Evolutionary conservation across 2,113 vertebrate genomes (phyloP), one percentile per base, ranked within the genome.

Genomic region (Phoxinus phoxinus): DNA sequence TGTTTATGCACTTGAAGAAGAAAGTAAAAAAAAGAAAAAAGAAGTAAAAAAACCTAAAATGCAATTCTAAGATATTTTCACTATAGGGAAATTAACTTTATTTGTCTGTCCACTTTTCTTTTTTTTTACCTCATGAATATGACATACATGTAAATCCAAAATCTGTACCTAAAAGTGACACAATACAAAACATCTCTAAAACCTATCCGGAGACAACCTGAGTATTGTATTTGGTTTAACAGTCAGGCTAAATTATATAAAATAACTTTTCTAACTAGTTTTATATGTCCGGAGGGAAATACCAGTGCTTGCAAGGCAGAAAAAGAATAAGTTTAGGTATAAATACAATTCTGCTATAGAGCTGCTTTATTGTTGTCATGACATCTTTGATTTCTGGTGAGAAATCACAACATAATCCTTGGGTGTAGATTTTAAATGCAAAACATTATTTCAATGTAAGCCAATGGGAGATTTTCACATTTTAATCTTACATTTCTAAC

Each of bases 141-240:
- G 6, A 85, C 63, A 58, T 61, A 30, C 30, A 86, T 37, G 6
- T 27, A 58, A 25, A n/a, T 83, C 65, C 30, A 25, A 78, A 87
- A 84, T 69, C 1, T 41, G 21, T n/a, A 73, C 6, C 30, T 25
- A 69, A 85, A 87, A 89, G 81, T 84, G 67, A 72, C 41, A 41
- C 63, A 53, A 84, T 27, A 59, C 30, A 84, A 76, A 84, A 74
- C 23, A 25, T 37, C 30, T 71, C 35, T 15, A 81, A 86, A 58
- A 78, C 8, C 5, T 23, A 10, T n/a, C 23, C 7, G 37, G 37
- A 44, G 46, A 74, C 65, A 75, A 72, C 86, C 86, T 82, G 86
- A 89, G 82, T 73, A 51, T 67, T 76, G 30, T 23, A 74, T 56
- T 53, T 37, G 21, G 69, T 35, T 79, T n/a, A 81, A 48, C 79